A percentile compares a stretch with the other conserved stretches of the same genome.
phyloP scores from a whole-genome alignment of 37 sponge, comb jelly and placozoan genomes.

The Eunapius fragilis region DNA sequence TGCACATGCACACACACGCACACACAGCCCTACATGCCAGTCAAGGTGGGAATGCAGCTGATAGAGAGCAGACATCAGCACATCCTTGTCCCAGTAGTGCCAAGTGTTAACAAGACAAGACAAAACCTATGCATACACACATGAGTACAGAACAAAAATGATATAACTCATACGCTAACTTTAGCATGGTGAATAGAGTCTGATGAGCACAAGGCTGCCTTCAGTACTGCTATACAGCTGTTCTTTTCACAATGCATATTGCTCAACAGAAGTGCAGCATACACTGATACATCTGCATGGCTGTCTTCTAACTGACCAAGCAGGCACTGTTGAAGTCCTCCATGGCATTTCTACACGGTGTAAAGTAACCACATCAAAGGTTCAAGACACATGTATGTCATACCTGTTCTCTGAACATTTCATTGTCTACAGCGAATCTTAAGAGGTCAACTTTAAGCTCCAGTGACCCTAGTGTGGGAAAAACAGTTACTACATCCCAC shows the following conservation, averaged over 20 bases:
- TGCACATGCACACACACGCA: neutral
- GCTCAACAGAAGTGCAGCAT: slow-evolving; percentile 17
- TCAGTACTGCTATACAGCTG: slow-evolving; percentile 1
- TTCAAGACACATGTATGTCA: neutral
- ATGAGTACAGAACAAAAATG: neutral
- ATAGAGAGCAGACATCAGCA: neutral
- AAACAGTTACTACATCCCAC: too few relatives aligned
- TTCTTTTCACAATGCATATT: neutral
- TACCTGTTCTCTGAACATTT: neutral
- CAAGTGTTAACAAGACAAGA: slow-evolving; percentile 17
- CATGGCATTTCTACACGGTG: neutral
- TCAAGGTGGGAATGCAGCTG: slow-evolving; percentile 11
- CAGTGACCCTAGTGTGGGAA: neutral
- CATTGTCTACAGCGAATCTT: neutral
- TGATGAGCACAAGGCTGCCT: neutral
- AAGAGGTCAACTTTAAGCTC: slow-evolving; percentile 5
- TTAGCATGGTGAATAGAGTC: neutral
- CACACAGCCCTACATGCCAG: slow-evolving; percentile 31
- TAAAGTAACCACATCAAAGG: neutral
- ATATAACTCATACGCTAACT: neutral
- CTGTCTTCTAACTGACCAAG: neutral
- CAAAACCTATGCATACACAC: slow-evolving; percentile 25
- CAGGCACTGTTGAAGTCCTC: neutral
- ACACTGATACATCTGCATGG: neutral
- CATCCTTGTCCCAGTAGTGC: neutral